Evolutionary conservation across 2,113 vertebrate genomes (phyloP).

Genomic region (Lipotes vexillifer): DNA sequence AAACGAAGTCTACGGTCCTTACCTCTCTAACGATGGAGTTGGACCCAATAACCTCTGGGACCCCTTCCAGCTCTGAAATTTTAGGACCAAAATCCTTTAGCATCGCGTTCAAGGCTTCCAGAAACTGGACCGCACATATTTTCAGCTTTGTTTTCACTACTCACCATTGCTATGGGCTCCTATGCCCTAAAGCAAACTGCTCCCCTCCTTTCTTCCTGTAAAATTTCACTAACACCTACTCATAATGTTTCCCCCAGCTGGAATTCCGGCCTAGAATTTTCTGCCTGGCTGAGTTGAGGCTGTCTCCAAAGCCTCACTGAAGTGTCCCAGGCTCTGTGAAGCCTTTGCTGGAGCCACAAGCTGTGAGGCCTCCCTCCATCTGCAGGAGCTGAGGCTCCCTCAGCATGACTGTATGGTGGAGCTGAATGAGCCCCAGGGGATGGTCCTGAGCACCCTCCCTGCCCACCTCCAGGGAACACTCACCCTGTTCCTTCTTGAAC

Average conservation of each 20-base stretch:
- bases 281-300: background rate
- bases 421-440: background rate
- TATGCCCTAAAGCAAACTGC: background rate
- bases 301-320: background rate
- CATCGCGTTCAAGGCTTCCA: background rate
- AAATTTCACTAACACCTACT: background rate
- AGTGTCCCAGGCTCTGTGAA: background rate
- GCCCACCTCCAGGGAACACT: constrained; percentile 38
- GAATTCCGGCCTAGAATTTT: background rate
- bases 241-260: background rate
- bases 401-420: accelerated
- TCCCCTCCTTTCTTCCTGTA: background rate
- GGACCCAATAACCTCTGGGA: background rate
- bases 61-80: background rate
- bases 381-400: background rate
- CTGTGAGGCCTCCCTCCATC: background rate
- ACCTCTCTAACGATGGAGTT: accelerated
- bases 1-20: no score
- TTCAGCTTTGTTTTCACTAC: background rate
- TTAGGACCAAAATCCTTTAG: background rate
- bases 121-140: background rate
- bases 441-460: background rate
- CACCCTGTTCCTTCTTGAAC: constrained; percentile 97
- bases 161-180: background rate
- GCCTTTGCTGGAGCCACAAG: background rate